These are phyloP conservation scores for Nothocercus julius DNA, from an alignment of 2,113 vertebrate genomes.

Conservation along the genomic window DNA sequence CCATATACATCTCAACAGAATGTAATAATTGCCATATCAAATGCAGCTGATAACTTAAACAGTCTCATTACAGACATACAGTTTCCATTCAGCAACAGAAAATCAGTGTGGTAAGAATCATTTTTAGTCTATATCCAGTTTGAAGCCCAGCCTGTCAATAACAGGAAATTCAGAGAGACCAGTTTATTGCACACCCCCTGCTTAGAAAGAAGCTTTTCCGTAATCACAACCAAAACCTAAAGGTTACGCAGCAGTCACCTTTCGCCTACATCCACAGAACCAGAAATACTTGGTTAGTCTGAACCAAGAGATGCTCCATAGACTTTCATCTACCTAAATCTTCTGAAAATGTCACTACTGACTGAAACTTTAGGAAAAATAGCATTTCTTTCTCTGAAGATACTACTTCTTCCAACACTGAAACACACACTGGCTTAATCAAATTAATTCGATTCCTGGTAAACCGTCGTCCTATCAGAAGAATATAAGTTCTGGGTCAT, in stretches of 20 bases:
- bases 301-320: background rate
- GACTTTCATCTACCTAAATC: background rate
- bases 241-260: background rate
- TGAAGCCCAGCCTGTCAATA: background rate
- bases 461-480: background rate
- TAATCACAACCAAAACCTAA: background rate
- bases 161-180: background rate
- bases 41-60: background rate
- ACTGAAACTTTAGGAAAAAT: background rate
- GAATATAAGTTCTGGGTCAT: background rate
- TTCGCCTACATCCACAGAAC: background rate
- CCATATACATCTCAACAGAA: background rate
- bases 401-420: background rate
- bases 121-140: background rate
- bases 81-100: background rate
- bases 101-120: background rate
- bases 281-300: background rate
- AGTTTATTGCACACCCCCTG: background rate
- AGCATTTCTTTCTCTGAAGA: background rate
- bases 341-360: background rate
- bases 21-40: background rate
- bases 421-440: background rate
- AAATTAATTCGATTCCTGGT: background rate
- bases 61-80: background rate
- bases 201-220: background rate